These are phyloP conservation scores for Cepaea nemoralis DNA, from an alignment of 1,140 invertebrate species.

Conservation along the genomic window DNA sequence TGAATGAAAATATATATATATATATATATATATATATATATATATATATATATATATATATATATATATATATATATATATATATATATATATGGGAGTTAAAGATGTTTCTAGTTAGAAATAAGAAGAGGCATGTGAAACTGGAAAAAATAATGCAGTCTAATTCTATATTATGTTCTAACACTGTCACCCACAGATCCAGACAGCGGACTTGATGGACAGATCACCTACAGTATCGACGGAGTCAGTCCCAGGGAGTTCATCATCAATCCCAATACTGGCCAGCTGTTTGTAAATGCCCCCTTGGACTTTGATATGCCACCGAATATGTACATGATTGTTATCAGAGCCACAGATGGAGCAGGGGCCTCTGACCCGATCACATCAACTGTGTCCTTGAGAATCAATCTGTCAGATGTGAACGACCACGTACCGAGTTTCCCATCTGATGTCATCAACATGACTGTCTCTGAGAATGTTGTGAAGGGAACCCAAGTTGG, in stretches of 20 bases:
- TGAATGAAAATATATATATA: no score
- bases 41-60: no score
- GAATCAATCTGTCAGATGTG: conserved; percentile 48
- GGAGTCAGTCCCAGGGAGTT: conserved; percentile 45
- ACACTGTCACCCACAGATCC: conserved; percentile 38
- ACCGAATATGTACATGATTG: conserved; percentile 47
- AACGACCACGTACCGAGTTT: conserved; percentile 60
- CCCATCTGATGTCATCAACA: conserved; percentile 44
- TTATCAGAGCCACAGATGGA: conserved; percentile 50
- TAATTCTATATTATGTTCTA: no score
- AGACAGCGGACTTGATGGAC: conserved; percentile 49
- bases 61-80: no score
- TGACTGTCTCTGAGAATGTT: conserved; percentile 49
- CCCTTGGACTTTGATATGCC: conserved; percentile 54
- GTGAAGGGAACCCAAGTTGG: conserved; percentile 45
- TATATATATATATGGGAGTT: no score
- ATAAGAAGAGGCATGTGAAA: no score
- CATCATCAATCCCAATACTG: conserved; percentile 43
- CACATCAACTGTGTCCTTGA: conserved; percentile 45
- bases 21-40: no score
- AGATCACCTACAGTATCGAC: conserved; percentile 50
- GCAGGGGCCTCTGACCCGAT: conserved; percentile 39
- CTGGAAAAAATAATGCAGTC: no score
- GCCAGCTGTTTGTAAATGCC: conserved; percentile 45
- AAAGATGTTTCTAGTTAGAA: no score